Evolutionary conservation across 1,140 invertebrate genomes (phyloP).

Genomic region (Drosophila murphyi): DNA sequence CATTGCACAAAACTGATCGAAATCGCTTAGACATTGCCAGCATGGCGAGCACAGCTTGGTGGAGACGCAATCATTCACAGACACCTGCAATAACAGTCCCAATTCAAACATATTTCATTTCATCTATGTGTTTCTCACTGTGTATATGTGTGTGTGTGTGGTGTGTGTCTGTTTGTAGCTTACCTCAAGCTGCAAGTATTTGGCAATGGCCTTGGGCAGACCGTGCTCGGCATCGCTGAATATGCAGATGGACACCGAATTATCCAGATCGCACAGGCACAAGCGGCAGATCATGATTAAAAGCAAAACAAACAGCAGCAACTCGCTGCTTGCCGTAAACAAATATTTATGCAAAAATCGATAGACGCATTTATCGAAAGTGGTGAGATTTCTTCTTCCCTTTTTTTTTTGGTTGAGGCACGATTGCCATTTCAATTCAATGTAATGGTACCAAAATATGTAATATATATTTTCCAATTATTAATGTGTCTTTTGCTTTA

Average conservation of each 20-base stretch:
- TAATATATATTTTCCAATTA: too few relatives aligned
- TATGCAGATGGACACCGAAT: constrained; percentile 26
- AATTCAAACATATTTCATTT: not conserved
- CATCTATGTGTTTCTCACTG: not conserved
- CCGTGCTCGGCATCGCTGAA: constrained; percentile 17
- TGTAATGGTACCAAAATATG: too few relatives aligned
- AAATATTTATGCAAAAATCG: constrained; percentile 31
- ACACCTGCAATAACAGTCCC: constrained; percentile 9
- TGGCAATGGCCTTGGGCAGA: constrained; percentile 38
- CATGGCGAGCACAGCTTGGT: constrained; percentile 55
- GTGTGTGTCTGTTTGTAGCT: not conserved
- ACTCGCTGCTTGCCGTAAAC: constrained; percentile 30
- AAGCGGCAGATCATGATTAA: constrained; percentile 48
- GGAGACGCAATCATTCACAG: constrained; percentile 54
- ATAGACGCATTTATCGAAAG: constrained; percentile 22
- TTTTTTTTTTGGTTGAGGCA: too few relatives aligned
- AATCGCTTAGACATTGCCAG: constrained; percentile 56
- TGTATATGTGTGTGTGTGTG: too few relatives aligned
- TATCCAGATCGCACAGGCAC: constrained; percentile 45
- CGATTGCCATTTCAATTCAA: too few relatives aligned
- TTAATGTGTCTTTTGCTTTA: too few relatives aligned
- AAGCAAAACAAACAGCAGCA: not conserved
- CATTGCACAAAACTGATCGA: constrained; percentile 64
- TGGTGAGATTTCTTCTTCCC: too few relatives aligned
- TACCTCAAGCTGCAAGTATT: constrained; percentile 46